Evolutionary conservation across 2,797 vertebrate genomes (phyloP), one percentile per base, ranked within the genome.

Genomic region (Enteromius afrohamiltoni): DNA sequence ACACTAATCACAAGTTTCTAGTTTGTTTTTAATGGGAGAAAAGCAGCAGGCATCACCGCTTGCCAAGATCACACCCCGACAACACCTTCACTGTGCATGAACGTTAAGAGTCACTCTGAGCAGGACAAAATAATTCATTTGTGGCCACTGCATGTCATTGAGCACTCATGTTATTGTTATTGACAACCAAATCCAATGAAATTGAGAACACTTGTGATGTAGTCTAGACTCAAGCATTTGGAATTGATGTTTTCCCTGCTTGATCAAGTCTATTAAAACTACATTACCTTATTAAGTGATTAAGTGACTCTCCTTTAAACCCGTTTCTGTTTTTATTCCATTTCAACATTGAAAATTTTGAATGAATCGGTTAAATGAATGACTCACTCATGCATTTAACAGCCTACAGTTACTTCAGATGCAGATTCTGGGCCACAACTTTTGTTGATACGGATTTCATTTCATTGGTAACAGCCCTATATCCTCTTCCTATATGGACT

Each of bases 111-210:
- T 3, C 2, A 6, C 37, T 14, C 10, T 3, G 16, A 6, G 47
- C 17, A 14, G 10, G 26, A 34, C 17, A 51, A 74, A 34, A 14
- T 1, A 6, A 75, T 17, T 58, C 55, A 6, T 14, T 55, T n/a
- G 10, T 4, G 49, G 19, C 0, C 6, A 3, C 49, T n/a, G 21
- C 21, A 75, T 16, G 31, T 17, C 29, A 58, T 16, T 75, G 2
- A 58, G 31, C 21, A 75, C 37, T 58, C 73, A 40, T n/a, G 51
- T 74, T 55, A 75, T 5, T n/a, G 51, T 74, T 55, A 75, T 5
- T n/a, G 29, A 55, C 49, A 75, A 58, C 73, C 13, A 58, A 42
- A 55, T 23, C 1, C 23, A 55, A n/a, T 16, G 3, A 40, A 3
- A 40, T 16, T 58, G 31, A 1, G 10, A 3, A 34, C 4, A 34